Conservation (phyloP, 2,797 vertebrate species). For the Acipenser ruthenus region DNA sequence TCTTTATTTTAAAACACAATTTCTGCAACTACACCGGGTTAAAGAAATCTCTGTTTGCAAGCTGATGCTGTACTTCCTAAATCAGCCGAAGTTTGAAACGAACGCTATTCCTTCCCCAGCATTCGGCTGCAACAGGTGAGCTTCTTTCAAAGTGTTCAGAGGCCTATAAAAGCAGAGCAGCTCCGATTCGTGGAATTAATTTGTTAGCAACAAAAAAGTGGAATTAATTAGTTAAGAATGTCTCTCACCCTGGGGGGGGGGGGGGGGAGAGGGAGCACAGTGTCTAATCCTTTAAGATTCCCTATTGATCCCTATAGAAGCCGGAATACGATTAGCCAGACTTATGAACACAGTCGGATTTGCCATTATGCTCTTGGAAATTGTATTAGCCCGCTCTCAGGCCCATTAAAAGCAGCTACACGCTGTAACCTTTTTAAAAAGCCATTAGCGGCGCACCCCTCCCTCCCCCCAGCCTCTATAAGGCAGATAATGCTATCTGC, state of each 20-base stretch:
- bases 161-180: too few species aligned
- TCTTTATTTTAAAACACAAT: too few species aligned
- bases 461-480: slow-evolving; percentile 20
- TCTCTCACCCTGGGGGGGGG: not conserved
- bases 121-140: too few species aligned
- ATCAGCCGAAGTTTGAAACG: too few species aligned
- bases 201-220: too few species aligned
- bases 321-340: slow-evolving; percentile 1
- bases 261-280: not conserved
- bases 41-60: too few species aligned
- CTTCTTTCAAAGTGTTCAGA: too few species aligned
- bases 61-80: too few species aligned
- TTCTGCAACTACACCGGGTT: too few species aligned
- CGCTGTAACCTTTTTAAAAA: slow-evolving; percentile 75
- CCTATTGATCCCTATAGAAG: slow-evolving; percentile 4
- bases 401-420: slow-evolving; percentile 68
- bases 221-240: not conserved
- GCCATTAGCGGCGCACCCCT: slow-evolving; percentile 48
- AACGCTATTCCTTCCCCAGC: too few species aligned
- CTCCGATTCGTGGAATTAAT: too few species aligned
- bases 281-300: slow-evolving; percentile 1
- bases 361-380: slow-evolving; percentile 68
- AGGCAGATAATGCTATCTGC: slow-evolving; percentile 51
- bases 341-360: slow-evolving; percentile 21
- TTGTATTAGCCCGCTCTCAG: slow-evolving; percentile 69